Evolutionary conservation across 1,140 invertebrate genomes (phyloP).

Genomic region (Anthonomus grandis): DNA sequence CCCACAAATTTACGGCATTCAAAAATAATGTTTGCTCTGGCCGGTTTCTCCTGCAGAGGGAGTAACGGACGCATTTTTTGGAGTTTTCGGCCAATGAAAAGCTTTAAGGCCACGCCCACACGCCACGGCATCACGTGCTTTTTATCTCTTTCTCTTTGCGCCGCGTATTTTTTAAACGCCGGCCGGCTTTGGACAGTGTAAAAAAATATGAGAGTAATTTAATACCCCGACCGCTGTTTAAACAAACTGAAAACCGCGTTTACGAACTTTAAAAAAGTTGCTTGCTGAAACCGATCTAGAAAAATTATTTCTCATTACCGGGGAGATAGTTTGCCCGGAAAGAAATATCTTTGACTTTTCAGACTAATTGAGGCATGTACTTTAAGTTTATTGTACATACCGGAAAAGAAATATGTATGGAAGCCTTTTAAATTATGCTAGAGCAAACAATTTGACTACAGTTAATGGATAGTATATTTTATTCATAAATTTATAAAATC

Average conservation of each 20-base stretch:
- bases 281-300: constrained; percentile 34
- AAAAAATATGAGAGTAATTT: constrained; percentile 50
- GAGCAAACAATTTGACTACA: too few relatives aligned
- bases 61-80: constrained; percentile 45
- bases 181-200: constrained; percentile 38
- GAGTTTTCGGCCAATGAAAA: constrained; percentile 49
- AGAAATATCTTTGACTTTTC: constrained; percentile 27
- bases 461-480: too few relatives aligned
- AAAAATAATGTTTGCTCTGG: constrained; percentile 49
- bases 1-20: constrained; percentile 50
- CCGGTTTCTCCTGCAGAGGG: constrained; percentile 41
- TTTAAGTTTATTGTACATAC: too few relatives aligned
- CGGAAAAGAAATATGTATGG: too few relatives aligned
- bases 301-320: constrained; percentile 37
- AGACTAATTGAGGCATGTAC: too few relatives aligned
- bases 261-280: constrained; percentile 34
- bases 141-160: constrained; percentile 38
- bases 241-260: constrained; percentile 47
- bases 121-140: constrained; percentile 36
- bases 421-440: too few relatives aligned
- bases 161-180: constrained; percentile 43
- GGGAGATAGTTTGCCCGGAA: constrained; percentile 31
- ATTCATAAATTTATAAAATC: too few relatives aligned
- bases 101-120: constrained; percentile 36
- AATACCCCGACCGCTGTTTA: constrained; percentile 47